A percentile compares a stretch with the other conserved stretches of the same genome.
phyloP scores from a whole-genome alignment of 2,113 vertebrate genomes.

The Gobiocypris rarus region DNA sequence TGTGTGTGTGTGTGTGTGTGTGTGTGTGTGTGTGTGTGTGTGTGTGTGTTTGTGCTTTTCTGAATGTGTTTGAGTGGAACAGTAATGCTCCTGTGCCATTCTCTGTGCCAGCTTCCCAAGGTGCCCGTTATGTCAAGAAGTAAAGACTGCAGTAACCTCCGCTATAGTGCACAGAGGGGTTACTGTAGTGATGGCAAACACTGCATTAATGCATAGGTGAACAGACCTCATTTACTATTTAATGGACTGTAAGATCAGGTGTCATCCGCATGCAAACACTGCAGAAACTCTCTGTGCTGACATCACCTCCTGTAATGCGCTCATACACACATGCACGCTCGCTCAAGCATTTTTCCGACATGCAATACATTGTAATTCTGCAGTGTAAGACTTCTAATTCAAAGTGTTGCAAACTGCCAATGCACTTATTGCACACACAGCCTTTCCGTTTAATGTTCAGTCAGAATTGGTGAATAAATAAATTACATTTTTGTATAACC shows the following conservation, averaged over 20 bases:
- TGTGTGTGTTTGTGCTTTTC: not conserved
- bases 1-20: not conserved
- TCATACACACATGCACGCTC: conserved; percentile 31
- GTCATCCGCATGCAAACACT: conserved; percentile 37
- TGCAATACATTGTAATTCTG: conserved; percentile 23
- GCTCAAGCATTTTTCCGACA: conserved; percentile 16
- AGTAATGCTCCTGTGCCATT: conserved; percentile 40
- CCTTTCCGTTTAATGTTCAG: not conserved
- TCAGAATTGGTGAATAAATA: not conserved
- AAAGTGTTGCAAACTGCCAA: not conserved
- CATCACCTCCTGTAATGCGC: conserved; percentile 25
- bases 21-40: too few species aligned
- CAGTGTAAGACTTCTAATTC: conserved; percentile 19
- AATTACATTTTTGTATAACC: not conserved
- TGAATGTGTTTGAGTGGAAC: conserved; percentile 27
- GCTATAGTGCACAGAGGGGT: conserved; percentile 61
- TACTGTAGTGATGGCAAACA: conserved; percentile 57
- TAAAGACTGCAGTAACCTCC: conserved; percentile 75
- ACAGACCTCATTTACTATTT: conserved; percentile 41
- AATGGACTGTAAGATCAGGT: conserved; percentile 45
- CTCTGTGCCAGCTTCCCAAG: conserved; percentile 68
- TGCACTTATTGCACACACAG: not conserved
- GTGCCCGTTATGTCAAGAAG: conserved; percentile 71
- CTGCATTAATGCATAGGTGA: conserved; percentile 23
- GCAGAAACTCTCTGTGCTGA: conserved; percentile 58